Conservation (phyloP, 1,140 invertebrate species). For the Euborellia annulipes region DNA sequence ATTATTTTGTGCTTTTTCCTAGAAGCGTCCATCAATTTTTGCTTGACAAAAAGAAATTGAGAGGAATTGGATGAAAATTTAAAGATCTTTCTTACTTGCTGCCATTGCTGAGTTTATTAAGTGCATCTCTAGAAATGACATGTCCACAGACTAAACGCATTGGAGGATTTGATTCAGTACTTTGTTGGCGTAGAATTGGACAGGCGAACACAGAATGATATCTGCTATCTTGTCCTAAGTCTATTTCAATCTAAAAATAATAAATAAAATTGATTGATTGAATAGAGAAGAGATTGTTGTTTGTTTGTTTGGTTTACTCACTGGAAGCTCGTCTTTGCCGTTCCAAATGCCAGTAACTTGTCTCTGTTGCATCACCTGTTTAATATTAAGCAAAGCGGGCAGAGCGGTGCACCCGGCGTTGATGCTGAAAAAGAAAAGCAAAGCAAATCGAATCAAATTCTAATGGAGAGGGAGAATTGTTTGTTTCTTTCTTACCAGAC, state of each 20-base stretch:
- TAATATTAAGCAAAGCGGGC: conserved; percentile 84
- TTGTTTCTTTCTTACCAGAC: conserved; percentile 43
- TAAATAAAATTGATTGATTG: conserved; percentile 11
- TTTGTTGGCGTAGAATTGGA: conserved; percentile 92
- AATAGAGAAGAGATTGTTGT: too few species aligned
- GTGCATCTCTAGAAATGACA: conserved; percentile 92
- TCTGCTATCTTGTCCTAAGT: conserved; percentile 67
- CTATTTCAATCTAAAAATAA: conserved; percentile 69
- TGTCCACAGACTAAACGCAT: conserved; percentile 95
- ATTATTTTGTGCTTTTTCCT: too few species aligned
- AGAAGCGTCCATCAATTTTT: too few species aligned
- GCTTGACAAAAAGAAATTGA: too few species aligned
- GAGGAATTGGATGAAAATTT: too few species aligned
- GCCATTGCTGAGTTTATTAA: conserved; percentile 83
- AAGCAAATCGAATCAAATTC: too few species aligned
- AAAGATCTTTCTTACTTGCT: conserved; percentile 81
- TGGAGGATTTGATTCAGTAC: conserved; percentile 90
- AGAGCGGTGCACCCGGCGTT: conserved; percentile 85
- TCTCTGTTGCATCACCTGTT: conserved; percentile 90
- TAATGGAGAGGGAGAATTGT: conserved; percentile 5
- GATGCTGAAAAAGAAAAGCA: conserved; percentile 39
- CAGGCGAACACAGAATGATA: conserved; percentile 98
- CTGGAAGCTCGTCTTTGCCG: conserved; percentile 88
- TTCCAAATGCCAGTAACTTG: conserved; percentile 90
- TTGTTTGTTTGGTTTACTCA: conserved; percentile 27